These are phyloP conservation scores for Netelia melanura DNA, from an alignment of 2,888 invertebrate species.

Conservation along the genomic window DNA sequence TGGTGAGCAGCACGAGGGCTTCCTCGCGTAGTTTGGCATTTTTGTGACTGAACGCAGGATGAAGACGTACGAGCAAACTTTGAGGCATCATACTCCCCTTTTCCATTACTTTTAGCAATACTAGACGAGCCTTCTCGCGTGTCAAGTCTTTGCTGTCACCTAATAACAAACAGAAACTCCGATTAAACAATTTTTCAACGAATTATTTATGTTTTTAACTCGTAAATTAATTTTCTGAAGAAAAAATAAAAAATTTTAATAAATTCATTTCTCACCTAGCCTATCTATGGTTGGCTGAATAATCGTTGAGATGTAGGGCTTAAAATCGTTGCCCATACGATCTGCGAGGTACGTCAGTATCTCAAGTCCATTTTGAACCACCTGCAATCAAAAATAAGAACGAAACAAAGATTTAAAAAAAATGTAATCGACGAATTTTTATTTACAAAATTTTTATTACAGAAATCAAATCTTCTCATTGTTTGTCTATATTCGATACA, in stretches of 20 bases:
- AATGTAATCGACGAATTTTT: not conserved
- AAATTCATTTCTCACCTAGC: conserved; percentile 85
- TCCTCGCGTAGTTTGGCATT: conserved; percentile 97
- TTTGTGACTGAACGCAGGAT: conserved; percentile 92
- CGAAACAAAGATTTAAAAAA: not conserved
- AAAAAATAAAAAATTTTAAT: conserved; percentile 24
- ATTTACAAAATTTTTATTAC: not conserved
- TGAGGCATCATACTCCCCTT: conserved; percentile 90
- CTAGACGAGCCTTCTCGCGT: conserved; percentile 90
- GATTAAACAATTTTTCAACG: not conserved
- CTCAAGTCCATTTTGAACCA: conserved; percentile 96
- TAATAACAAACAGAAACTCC: conserved; percentile 69
- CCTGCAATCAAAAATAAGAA: conserved; percentile 85
- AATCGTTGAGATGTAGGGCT: conserved; percentile 93
- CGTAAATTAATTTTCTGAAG: conserved; percentile 13
- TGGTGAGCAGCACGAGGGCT: conserved; percentile 92
- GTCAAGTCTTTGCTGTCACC: conserved; percentile 89
- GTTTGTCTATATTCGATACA: too few species aligned
- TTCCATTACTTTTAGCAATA: conserved; percentile 91
- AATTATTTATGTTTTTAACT: not conserved
- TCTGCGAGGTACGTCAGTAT: conserved; percentile 94
- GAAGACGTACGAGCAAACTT: conserved; percentile 90
- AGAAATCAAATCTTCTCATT: not conserved
- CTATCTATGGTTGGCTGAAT: conserved; percentile 94
- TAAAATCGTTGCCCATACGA: conserved; percentile 94